Conservation (phyloP, 2,888 invertebrate species). For the Lasioglossum oenotherae region DNA sequence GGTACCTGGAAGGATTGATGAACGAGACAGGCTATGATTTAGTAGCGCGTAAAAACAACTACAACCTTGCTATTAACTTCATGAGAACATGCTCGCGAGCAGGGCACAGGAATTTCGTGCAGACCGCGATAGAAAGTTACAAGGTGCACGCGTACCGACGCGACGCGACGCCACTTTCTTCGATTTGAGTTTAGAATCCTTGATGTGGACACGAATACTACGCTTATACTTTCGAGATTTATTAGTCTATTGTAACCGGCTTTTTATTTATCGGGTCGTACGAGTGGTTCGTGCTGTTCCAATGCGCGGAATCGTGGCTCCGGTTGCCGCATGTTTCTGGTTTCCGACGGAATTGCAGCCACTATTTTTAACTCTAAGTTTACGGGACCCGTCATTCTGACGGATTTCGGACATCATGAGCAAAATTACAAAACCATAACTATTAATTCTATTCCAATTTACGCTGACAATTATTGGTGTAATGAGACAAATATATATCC, state of each 20-base stretch:
- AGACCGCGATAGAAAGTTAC: slow-evolving; percentile 43
- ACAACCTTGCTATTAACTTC: slow-evolving; percentile 47
- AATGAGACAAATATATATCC: no score
- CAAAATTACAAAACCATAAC: no score
- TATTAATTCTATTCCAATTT: no score
- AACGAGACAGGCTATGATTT: slow-evolving; percentile 62
- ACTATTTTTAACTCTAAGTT: background rate
- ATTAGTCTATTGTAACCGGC: background rate
- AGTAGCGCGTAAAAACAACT: slow-evolving; percentile 49
- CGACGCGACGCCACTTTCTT: background rate
- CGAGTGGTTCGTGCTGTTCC: background rate
- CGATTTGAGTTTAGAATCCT: background rate
- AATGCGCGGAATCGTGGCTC: background rate
- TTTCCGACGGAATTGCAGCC: background rate
- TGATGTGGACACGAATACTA: background rate
- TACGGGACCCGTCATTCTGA: no score
- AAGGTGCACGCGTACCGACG: background rate
- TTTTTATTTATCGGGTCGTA: background rate
- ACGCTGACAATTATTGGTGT: no score
- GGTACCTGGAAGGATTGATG: slow-evolving; percentile 43
- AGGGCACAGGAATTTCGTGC: slow-evolving; percentile 30
- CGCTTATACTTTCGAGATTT: background rate
- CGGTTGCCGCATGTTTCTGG: background rate
- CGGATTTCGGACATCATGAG: no score
- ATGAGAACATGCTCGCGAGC: slow-evolving; percentile 20